Conservation (phyloP, 2,888 invertebrate species). For the Serrognathus titanus region DNA sequence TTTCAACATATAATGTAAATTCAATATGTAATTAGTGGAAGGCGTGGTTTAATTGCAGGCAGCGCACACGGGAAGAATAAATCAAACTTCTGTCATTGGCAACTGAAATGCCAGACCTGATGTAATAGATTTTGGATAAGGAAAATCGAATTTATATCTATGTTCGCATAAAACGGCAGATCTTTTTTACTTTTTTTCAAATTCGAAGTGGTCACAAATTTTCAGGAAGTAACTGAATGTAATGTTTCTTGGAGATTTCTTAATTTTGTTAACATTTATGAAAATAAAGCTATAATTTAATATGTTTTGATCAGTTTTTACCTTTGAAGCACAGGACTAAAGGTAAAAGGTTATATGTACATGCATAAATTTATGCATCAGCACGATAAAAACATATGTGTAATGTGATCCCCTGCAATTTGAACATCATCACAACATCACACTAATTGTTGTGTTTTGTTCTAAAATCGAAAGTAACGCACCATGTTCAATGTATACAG, state of each 20-base stretch:
- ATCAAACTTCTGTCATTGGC: constrained; percentile 20
- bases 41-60: constrained; percentile 19
- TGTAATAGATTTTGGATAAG: constrained; percentile 19
- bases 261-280: too few relatives aligned
- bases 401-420: constrained; percentile 14
- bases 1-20: too few relatives aligned
- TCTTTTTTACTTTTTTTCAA: constrained; percentile 6
- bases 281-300: too few relatives aligned
- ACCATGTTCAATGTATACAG: too few relatives aligned
- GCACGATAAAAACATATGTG: constrained; percentile 13
- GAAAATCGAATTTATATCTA: constrained; percentile 17
- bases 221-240: too few relatives aligned
- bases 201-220: too few relatives aligned
- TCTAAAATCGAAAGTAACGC: too few relatives aligned
- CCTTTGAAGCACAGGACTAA: too few relatives aligned
- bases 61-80: constrained; percentile 18
- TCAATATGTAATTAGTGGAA: constrained; percentile 4
- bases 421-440: too few relatives aligned
- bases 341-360: background rate
- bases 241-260: too few relatives aligned
- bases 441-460: too few relatives aligned
- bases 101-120: constrained; percentile 16
- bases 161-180: constrained; percentile 14
- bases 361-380: constrained; percentile 14
- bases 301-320: too few relatives aligned